Base-by-base conservation (phyloP, 2,888 invertebrate genomes). In the Falcaria lacertinaria region DNA sequence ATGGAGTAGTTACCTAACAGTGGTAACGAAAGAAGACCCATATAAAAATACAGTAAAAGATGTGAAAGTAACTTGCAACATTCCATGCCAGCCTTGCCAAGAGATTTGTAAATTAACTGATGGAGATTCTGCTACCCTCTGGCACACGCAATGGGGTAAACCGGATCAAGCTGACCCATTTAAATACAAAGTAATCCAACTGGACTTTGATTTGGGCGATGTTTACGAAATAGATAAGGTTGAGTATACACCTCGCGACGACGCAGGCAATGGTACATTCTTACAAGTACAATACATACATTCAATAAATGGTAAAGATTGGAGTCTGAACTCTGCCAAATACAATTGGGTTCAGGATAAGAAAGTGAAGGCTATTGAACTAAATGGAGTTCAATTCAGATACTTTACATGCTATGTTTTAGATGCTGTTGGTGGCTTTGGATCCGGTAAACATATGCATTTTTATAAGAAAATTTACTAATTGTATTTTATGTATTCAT, bases 261-360 rank as follows among this genome's bases (percentile, higher is more conserved):
- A 83, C 41, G 81, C 72, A 1, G 80, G 81, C 0, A 83, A 82
- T 47, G 85, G 86, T 0, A 85, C 80, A 3, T 64, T 87, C 36
- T 45, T 78, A 15, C 56, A 68, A 43, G 33, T 82, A 0, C 65
- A 76, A 49, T 82, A 80, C 47, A 69, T 63, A 41, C 54, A 56
- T 47, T 84, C 83, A 0, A 37, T 42, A 1, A 72, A 85, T 41
- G 71, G 67, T 7, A 50, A 50, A 13, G 39, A 52, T 6, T 86
- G 84, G 86, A 74, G 63, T 45, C 39, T 55, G 0, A 44, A 60
- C 34, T 74, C 78, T 4, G 60, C 67, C 7, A 48, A 52, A 7
- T 54, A 76, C 2, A 28, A 43, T 13, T 84, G 80, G 64, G 50
- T 59, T 8, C 37, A 45, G 1, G 67, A 84, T 43, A 59, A 65